Base-by-base conservation (phyloP, 2,113 vertebrate genomes). In the Cyphomyrus plagiostoma region DNA sequence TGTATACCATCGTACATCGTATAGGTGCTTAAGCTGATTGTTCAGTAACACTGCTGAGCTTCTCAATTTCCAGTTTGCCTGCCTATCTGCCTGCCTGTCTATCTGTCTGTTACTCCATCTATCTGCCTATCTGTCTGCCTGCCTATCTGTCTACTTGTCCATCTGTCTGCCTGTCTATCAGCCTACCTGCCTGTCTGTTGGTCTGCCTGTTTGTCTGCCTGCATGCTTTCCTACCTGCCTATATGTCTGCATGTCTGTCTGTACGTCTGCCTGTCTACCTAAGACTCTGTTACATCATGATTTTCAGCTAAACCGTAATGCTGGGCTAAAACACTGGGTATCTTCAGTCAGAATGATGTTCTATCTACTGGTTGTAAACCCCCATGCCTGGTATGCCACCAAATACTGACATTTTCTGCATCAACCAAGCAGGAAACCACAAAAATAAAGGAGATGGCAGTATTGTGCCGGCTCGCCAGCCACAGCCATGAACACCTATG, bases 51-150 rank as follows among this genome's bases (percentile, higher is more conserved):
- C 15, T 39, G 70, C 70, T 77, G 70, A 77, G 26, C 70, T 77
- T 26, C n/a, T 66, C 62, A 66, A 3, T 66, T 66, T 30, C 62
- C n/a, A 66, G 62, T 66, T 26, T 66, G 62, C n/a, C 15, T 77
- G 30, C 5, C 30, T 66, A 77, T 6, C 11, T 77, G 13, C 1
- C 3, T 77, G 0, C 1, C 23, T 62, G 2, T 9, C 58, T 66
- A 9, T 1, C n/a, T 26, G 1, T 3, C n/a, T 66, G n/a, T 0
- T 9, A 26, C 0, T 10, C 1, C 21, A 0, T 0, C 9, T 3
- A 2, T 0, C 62, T 66, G 0, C 3, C 62, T 66, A 0, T 0
- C 8, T 66, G n/a, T 1, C n/a, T 58, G 56, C 2, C 19, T 58
- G 56, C 1, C 17, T 53, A 4, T 3, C 13, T 66, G 1, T 1